Conservation (phyloP, 1,140 invertebrate species). For the Drosophila nebulosa region DNA sequence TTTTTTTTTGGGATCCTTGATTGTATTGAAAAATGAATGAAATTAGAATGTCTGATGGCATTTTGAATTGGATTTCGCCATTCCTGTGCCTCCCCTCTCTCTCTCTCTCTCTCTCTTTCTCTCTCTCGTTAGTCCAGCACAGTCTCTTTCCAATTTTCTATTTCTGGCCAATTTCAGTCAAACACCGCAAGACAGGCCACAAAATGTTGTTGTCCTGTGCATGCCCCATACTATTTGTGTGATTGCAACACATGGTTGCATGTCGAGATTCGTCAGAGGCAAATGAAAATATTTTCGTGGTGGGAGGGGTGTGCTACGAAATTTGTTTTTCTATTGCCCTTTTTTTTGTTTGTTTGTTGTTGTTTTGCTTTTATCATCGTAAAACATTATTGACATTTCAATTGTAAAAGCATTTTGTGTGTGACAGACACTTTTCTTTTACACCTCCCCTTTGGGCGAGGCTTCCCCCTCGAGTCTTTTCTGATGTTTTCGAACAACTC, state of each 20-base stretch:
- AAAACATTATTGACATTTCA: conserved; percentile 79
- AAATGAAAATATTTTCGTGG: conserved; percentile 68
- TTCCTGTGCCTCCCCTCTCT: not conserved
- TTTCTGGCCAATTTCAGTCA: conserved; percentile 68
- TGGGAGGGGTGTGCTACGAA: not conserved
- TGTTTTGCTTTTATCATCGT: conserved; percentile 52
- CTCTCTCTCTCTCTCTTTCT: conserved; percentile 10
- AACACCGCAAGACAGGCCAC: conserved; percentile 74
- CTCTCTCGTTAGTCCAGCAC: not conserved
- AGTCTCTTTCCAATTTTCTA: conserved; percentile 14
- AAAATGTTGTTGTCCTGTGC: conserved; percentile 48
- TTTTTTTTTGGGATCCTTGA: conserved; percentile 46
- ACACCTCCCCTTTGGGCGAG: not conserved
- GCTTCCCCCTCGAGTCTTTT: no score
- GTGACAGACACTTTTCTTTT: conserved; percentile 49
- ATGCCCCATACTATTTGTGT: conserved; percentile 35
- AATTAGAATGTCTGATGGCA: conserved; percentile 78
- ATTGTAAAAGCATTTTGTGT: conserved; percentile 66
- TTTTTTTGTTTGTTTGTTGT: conserved; percentile 25
- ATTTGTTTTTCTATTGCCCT: conserved; percentile 5
- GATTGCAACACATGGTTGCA: conserved; percentile 62
- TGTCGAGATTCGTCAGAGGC: conserved; percentile 65
- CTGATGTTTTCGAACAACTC: conserved; percentile 11
- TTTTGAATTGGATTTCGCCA: conserved; percentile 70
- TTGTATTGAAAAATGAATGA: conserved; percentile 79